Percentiles rank a stretch among this genome's conserved stretches.
These are phyloP conservation scores for Lipotes vexillifer DNA, from an alignment of 2,113 vertebrate species.

Conservation along the genomic window DNA sequence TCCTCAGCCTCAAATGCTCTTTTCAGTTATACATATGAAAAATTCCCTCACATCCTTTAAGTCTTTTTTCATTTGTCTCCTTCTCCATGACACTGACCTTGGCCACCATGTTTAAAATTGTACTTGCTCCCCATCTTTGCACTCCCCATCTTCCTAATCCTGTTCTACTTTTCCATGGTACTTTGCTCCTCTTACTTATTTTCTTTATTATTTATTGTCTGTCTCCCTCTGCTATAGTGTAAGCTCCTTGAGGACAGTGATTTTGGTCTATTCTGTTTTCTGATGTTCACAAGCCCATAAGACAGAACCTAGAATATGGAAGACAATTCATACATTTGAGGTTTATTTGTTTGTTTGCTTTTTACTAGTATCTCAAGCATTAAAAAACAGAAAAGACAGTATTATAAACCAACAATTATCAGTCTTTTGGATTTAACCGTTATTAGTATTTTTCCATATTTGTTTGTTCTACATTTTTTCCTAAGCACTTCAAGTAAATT, in stretches of 20 bases:
- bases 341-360: not conserved
- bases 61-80: not conserved
- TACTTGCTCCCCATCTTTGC: not conserved
- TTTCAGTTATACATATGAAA: not conserved
- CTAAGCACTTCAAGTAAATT: not conserved
- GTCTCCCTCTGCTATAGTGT: not conserved
- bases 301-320: not conserved
- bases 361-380: not conserved
- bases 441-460: not conserved
- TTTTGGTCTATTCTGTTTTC: not conserved
- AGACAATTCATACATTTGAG: not conserved
- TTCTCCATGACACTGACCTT: not conserved
- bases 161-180: not conserved
- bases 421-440: not conserved
- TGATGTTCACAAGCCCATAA: not conserved
- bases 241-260: not conserved
- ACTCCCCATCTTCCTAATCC: not conserved
- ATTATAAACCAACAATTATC: not conserved
- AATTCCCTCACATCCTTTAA: not conserved
- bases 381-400: not conserved
- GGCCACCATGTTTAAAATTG: not conserved
- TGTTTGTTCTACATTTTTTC: not conserved
- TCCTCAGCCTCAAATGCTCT: not conserved
- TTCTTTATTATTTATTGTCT: not conserved
- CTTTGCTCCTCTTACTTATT: not conserved